These are phyloP conservation scores for Acanthochromis polyacanthus DNA, from an alignment of 2,113 vertebrate species.

Conservation along the genomic window DNA sequence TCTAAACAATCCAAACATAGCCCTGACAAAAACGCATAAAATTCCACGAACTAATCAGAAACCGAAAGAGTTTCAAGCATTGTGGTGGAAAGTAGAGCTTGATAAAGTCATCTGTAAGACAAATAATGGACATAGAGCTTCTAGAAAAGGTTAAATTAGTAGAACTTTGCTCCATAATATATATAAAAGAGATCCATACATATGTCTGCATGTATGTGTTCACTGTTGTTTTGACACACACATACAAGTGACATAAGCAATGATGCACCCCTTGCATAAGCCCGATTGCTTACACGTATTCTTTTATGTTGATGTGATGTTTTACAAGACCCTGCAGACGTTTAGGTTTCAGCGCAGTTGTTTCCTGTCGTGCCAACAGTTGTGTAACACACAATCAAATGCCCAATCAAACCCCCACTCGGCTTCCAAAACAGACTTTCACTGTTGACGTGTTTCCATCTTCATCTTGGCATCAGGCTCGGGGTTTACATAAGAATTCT, in stretches of 20 bases:
- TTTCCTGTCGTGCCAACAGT: constrained; percentile 45
- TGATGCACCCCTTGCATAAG: not conserved
- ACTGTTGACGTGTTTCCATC: constrained; percentile 34
- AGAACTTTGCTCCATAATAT: not conserved
- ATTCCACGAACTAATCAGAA: too few relatives aligned
- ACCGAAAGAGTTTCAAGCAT: too few relatives aligned
- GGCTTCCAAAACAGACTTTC: constrained; percentile 33
- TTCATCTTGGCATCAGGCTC: constrained; percentile 18
- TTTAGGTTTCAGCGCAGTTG: not conserved
- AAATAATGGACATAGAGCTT: not conserved
- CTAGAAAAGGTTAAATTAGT: not conserved
- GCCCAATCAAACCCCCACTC: constrained; percentile 4
- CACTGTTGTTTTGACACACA: too few relatives aligned
- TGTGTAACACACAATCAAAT: constrained; percentile 51
- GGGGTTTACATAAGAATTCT: constrained; percentile 25
- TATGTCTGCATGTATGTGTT: too few relatives aligned
- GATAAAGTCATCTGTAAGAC: not conserved
- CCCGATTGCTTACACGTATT: not conserved
- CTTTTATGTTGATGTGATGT: constrained; percentile 23
- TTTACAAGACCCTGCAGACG: constrained; percentile 42
- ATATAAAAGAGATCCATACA: too few relatives aligned
- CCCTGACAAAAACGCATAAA: too few relatives aligned
- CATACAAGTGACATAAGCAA: not conserved
- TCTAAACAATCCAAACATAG: too few relatives aligned
- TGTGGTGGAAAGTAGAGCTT: not conserved